Percentiles rank a stretch among this genome's conserved stretches.
Conservation (phyloP, 1,140 invertebrate genomes). For the Drosophila lowei region DNA sequence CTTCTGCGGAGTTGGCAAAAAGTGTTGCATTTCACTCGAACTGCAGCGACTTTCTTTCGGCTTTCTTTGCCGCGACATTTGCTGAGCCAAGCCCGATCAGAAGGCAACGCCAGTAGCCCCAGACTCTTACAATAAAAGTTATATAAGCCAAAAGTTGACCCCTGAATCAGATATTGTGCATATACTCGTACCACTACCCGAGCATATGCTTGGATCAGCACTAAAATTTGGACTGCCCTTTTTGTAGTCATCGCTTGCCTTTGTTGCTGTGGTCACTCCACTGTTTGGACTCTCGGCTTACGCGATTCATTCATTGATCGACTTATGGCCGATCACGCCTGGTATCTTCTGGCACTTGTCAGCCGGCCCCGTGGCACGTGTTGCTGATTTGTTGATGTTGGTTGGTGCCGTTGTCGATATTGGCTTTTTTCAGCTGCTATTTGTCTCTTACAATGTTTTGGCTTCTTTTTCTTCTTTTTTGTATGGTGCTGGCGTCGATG, state of each 20-base stretch:
- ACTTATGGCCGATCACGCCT: slow-evolving; percentile 70
- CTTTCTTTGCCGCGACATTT: slow-evolving; percentile 60
- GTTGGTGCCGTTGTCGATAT: slow-evolving; percentile 36
- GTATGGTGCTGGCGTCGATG: slow-evolving; percentile 55
- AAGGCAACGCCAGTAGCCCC: slow-evolving; percentile 53
- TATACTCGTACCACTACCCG: background rate
- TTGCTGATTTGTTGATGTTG: slow-evolving; percentile 38
- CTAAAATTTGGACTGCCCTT: slow-evolving; percentile 13
- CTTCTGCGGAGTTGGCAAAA: slow-evolving; percentile 75
- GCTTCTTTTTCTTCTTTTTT: slow-evolving; percentile 39
- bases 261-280: slow-evolving; percentile 6
- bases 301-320: slow-evolving; percentile 78
- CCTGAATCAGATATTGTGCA: slow-evolving; percentile 48
- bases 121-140: slow-evolving; percentile 35
- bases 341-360: slow-evolving; percentile 72
- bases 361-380: slow-evolving; percentile 61
- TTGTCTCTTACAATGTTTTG: slow-evolving; percentile 50
- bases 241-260: slow-evolving; percentile 19
- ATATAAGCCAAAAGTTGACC: slow-evolving; percentile 64
- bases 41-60: slow-evolving; percentile 64
- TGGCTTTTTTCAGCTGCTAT: slow-evolving; percentile 28
- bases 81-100: slow-evolving; percentile 66
- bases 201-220: slow-evolving; percentile 45
- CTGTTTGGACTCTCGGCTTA: slow-evolving; percentile 48
- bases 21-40: slow-evolving; percentile 68